Evolutionary conservation across 1,140 invertebrate genomes (phyloP).

Genomic region (Euura lappo): DNA sequence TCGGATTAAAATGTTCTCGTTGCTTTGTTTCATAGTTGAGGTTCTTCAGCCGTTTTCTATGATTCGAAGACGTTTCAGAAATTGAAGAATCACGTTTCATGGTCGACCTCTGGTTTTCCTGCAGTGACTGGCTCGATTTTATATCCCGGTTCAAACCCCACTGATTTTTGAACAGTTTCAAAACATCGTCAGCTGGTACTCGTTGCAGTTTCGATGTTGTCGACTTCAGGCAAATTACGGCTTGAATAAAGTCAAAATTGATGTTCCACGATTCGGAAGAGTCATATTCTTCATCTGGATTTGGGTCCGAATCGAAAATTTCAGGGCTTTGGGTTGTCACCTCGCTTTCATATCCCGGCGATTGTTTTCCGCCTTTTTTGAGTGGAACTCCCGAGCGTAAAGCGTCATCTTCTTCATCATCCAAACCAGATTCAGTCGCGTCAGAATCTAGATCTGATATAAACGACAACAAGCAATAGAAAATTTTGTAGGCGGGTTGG

Average conservation of each 20-base stretch:
- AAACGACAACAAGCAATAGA: no score
- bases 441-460: neutral
- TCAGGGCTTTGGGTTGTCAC: no score
- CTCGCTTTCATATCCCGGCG: neutral
- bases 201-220: slow-evolving; percentile 2
- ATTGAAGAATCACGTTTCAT: no score
- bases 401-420: neutral
- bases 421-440: neutral
- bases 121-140: neutral
- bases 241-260: slow-evolving; percentile 9
- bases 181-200: neutral
- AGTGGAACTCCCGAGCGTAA: neutral
- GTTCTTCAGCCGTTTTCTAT: no score
- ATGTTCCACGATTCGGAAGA: neutral
- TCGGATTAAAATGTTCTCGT: no score
- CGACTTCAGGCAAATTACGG: slow-evolving; percentile 6
- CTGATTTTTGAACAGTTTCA: neutral
- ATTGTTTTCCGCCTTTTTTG: neutral
- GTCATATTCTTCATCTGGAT: neutral
- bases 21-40: no score
- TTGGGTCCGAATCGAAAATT: no score
- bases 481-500: no score
- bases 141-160: no score
- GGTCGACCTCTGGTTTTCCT: no score
- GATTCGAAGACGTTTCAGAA: no score